Conservation (phyloP, 2,797 vertebrate genomes). For the Platalea minor region DNA sequence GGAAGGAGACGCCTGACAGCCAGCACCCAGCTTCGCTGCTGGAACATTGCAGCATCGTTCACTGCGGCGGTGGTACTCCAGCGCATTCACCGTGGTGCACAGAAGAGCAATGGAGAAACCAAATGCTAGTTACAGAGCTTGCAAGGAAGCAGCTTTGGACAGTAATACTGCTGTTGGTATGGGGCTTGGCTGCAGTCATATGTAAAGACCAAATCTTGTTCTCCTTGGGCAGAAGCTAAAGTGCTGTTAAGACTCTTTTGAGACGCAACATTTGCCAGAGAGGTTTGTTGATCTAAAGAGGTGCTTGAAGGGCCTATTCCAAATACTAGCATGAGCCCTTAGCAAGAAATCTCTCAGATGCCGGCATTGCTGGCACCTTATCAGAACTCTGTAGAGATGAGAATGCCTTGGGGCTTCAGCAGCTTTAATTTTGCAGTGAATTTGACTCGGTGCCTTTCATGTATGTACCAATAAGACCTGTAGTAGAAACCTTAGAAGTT, state of each 20-base stretch:
- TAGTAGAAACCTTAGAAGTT: constrained; percentile 26
- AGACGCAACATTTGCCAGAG: background rate
- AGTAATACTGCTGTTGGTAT: no score
- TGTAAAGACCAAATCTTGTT: background rate
- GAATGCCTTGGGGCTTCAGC: background rate
- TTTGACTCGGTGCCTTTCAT: constrained; percentile 28
- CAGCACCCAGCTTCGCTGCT: background rate
- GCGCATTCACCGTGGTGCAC: accelerated
- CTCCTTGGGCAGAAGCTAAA: constrained; percentile 10
- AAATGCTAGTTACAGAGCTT: background rate
- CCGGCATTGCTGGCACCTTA: background rate
- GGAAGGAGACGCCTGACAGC: no score
- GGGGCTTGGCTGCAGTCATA: background rate
- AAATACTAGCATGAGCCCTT: background rate
- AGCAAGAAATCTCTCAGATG: constrained; percentile 14
- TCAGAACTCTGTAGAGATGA: background rate
- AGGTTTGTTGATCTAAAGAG: constrained; percentile 4
- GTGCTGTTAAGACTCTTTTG: background rate
- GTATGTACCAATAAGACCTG: constrained; percentile 8
- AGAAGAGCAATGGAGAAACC: background rate
- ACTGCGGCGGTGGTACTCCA: accelerated
- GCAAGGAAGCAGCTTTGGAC: background rate
- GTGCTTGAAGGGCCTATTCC: background rate
- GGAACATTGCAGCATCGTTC: background rate
- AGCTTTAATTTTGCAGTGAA: constrained; percentile 30